Conservation (phyloP, 2,888 invertebrate species). For the Dione vanillae region DNA sequence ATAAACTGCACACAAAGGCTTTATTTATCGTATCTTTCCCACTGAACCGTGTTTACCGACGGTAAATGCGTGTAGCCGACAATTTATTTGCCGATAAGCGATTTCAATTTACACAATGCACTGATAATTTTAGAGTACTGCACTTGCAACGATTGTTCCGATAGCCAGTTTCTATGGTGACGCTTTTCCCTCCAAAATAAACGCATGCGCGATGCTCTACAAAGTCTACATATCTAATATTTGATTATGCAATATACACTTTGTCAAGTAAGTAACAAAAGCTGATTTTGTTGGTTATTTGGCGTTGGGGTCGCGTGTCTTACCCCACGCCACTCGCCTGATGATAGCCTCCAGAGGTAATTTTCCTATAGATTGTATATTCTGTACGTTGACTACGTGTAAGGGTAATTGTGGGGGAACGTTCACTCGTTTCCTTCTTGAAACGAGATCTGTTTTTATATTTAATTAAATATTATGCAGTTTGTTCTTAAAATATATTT, state of each 20-base stretch:
- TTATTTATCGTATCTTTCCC: conserved; percentile 53
- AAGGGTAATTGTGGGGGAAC: conserved; percentile 62
- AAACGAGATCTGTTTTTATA: conserved; percentile 58
- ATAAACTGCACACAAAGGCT: conserved; percentile 62
- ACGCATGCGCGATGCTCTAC: conserved; percentile 71
- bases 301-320: conserved; percentile 62
- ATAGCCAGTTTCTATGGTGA: conserved; percentile 66
- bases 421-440: conserved; percentile 64
- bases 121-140: conserved; percentile 43
- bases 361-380: conserved; percentile 71
- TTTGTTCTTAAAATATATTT: conserved; percentile 31
- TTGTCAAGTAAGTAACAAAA: conserved; percentile 19
- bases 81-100: conserved; percentile 56
- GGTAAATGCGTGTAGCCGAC: conserved; percentile 50
- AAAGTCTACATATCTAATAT: conserved; percentile 18
- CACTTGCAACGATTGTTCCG: conserved; percentile 31
- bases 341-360: conserved; percentile 73
- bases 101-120: conserved; percentile 39
- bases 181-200: conserved; percentile 80
- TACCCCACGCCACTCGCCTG: conserved; percentile 63
- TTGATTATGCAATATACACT: conserved; percentile 35
- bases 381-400: conserved; percentile 50
- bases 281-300: conserved; percentile 21
- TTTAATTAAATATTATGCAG: conserved; percentile 41
- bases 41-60: conserved; percentile 52